Evolutionary conservation across 2,797 vertebrate species (phyloP).

Genomic region (Adelosebastes latens): DNA sequence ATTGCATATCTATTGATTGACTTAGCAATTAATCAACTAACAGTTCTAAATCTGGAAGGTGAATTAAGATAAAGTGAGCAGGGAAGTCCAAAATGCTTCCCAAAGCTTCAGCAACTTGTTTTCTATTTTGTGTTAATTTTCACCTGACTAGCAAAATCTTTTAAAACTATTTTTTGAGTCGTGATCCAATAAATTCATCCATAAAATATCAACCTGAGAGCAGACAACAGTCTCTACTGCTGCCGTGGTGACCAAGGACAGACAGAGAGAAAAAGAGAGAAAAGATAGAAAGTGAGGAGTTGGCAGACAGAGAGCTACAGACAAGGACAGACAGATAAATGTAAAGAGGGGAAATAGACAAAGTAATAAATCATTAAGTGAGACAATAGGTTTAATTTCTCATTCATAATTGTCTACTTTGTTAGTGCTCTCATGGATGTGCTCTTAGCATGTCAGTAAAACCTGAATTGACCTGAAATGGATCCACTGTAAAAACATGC

Average conservation of each 20-base stretch:
- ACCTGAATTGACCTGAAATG: not conserved
- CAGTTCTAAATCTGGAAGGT: not conserved
- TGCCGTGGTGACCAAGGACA: conserved; percentile 18
- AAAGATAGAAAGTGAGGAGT: not conserved
- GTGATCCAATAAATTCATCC: not conserved
- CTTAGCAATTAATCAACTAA: not conserved
- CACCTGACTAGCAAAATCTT: not conserved
- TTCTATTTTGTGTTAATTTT: not conserved
- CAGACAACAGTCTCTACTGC: not conserved
- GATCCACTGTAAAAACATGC: not conserved
- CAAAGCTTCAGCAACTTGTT: not conserved
- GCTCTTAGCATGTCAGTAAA: not conserved
- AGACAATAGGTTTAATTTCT: not conserved
- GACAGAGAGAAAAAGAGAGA: not conserved
- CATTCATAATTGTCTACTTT: not conserved
- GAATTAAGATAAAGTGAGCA: not conserved
- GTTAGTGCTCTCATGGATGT: not conserved
- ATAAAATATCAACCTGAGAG: not conserved
- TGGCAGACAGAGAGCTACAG: not conserved
- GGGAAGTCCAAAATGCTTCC: not conserved
- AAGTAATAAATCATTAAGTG: not conserved
- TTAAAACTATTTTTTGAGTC: not conserved
- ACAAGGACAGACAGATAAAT: conserved; percentile 4
- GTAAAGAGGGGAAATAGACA: not conserved
- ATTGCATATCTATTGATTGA: not conserved